phyloP scores from a whole-genome alignment of 1,140 invertebrate species.

The Drosophila malerkotliana region DNA sequence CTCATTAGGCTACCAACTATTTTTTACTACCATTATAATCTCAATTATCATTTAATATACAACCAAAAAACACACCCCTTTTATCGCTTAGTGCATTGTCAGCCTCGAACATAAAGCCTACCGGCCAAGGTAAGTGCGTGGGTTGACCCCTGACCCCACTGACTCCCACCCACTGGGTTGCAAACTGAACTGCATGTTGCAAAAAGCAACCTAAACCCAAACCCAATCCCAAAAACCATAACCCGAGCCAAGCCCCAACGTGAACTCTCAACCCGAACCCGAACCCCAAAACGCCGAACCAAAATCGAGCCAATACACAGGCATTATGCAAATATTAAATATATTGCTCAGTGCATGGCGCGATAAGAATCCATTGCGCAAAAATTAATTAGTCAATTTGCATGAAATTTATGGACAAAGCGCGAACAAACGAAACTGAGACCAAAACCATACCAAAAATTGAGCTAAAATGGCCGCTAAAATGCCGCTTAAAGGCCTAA shows the following conservation, averaged over 20 bases:
- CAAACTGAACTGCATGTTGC: neutral
- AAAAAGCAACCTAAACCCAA: neutral
- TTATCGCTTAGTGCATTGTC: neutral
- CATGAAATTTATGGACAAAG: slow-evolving; percentile 82
- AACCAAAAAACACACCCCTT: no score
- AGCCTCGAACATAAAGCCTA: neutral
- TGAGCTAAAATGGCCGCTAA: no score
- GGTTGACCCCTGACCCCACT: slow-evolving; percentile 5
- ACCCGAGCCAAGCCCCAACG: no score
- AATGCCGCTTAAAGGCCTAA: no score
- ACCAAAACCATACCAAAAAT: neutral
- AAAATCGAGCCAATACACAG: slow-evolving; percentile 26
- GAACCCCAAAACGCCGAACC: neutral
- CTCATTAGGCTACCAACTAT: no score
- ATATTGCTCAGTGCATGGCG: slow-evolving; percentile 62
- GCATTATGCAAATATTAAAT: slow-evolving; percentile 68
- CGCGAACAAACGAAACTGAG: slow-evolving; percentile 74
- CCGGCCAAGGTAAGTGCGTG: slow-evolving; percentile 27
- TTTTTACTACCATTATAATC: no score
- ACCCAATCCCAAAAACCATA: no score
- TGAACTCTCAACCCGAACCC: neutral
- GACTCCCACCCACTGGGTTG: slow-evolving; percentile 5
- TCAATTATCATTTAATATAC: no score
- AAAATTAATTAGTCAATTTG: slow-evolving; percentile 82
- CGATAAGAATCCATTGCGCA: slow-evolving; percentile 80